Percentiles rank a stretch among this genome's conserved stretches.
Conservation (phyloP, 2,113 vertebrate genomes). For the Chaenocephalus aceratus region DNA sequence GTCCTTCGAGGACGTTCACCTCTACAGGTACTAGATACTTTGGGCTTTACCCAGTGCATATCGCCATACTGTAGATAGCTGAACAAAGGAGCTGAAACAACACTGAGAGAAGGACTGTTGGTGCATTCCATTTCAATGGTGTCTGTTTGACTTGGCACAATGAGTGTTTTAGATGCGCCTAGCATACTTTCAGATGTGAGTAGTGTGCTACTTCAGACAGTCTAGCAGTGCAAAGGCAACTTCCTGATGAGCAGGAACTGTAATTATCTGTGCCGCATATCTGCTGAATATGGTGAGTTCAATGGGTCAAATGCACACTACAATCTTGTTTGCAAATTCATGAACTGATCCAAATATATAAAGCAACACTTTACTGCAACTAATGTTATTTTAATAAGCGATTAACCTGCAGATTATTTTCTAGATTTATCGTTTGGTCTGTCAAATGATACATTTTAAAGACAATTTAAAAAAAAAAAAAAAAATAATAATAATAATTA, state of each 20-base stretch:
- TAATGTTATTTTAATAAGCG: too few relatives aligned
- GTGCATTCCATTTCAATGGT: not conserved
- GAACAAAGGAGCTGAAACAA: not conserved
- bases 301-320: too few relatives aligned
- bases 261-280: not conserved
- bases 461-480: too few relatives aligned
- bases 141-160: not conserved
- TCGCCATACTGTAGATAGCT: not conserved
- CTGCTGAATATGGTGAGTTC: not conserved
- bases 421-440: too few relatives aligned
- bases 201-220: not conserved
- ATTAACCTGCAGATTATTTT: too few relatives aligned
- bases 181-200: too few relatives aligned
- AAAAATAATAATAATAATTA: too few relatives aligned
- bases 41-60: not conserved
- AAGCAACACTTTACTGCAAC: too few relatives aligned
- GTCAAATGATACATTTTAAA: too few relatives aligned
- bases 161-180: not conserved
- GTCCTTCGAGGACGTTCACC: conserved; percentile 89
- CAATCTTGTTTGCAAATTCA: not conserved
- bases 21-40: conserved; percentile 82
- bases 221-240: not conserved
- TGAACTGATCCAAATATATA: not conserved
- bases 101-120: not conserved
- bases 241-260: conserved; percentile 34